Percentiles rank a stretch among this genome's conserved stretches.
Conservation (phyloP, 2,113 vertebrate genomes). For the Heloderma charlesbogerti region DNA sequence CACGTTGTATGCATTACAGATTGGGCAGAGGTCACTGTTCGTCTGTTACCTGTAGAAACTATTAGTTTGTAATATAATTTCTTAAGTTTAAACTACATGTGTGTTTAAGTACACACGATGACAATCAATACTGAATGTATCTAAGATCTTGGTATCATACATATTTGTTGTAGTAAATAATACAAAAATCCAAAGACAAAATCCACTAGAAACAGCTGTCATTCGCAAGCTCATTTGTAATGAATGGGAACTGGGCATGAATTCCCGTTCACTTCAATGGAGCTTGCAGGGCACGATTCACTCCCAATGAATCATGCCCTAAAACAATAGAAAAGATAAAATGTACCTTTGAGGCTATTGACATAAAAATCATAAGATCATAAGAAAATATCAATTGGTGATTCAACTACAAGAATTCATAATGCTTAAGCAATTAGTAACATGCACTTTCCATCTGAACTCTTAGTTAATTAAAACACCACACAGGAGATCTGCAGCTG, state of each 20-base stretch:
- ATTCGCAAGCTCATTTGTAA: neutral
- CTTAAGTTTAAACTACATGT: slow-evolving; percentile 33
- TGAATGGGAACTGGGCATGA: neutral
- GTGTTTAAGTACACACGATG: slow-evolving; percentile 26
- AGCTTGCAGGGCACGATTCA: too few species aligned
- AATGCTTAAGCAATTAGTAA: neutral
- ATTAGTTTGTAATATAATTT: slow-evolving; percentile 51
- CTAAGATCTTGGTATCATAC: neutral
- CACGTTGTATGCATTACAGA: slow-evolving; percentile 66
- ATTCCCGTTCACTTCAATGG: neutral
- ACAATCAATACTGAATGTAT: slow-evolving; percentile 39
- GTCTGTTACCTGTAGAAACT: slow-evolving; percentile 52
- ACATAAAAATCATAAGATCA: neutral
- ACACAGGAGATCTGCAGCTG: neutral
- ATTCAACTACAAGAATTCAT: neutral
- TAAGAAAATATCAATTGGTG: slow-evolving; percentile 2
- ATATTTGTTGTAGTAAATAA: neutral
- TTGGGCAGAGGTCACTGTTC: slow-evolving; percentile 62
- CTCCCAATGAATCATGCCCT: neutral
- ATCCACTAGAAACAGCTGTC: neutral
- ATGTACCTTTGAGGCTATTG: neutral
- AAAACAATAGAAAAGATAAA: neutral
- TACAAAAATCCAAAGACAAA: neutral
- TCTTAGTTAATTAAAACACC: neutral
- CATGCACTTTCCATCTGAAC: neutral